phyloP scores from a whole-genome alignment of 2,888 invertebrate species.

The Periphyllus acericola region DNA sequence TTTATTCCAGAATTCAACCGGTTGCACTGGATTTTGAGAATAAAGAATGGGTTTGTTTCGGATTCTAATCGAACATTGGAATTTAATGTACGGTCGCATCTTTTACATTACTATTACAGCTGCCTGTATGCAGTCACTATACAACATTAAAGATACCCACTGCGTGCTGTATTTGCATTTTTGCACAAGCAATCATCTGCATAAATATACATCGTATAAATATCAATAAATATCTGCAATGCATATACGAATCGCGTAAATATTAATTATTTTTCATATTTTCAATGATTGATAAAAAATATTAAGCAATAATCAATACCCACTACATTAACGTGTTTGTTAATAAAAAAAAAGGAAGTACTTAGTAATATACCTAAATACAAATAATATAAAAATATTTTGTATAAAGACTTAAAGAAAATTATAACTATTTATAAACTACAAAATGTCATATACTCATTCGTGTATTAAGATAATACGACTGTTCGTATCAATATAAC shows the following conservation, averaged over 20 bases:
- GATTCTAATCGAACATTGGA: conserved; percentile 48
- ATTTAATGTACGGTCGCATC: conserved; percentile 20
- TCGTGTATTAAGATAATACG: not conserved
- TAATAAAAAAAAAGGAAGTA: no score
- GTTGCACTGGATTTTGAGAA: conserved; percentile 51
- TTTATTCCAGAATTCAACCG: conserved; percentile 50
- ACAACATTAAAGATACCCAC: not conserved
- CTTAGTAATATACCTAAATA: no score
- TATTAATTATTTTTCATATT: not conserved
- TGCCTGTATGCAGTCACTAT: not conserved
- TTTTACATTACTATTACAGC: conserved; percentile 15
- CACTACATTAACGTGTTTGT: not conserved
- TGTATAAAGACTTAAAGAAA: not conserved
- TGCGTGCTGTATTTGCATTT: conserved; percentile 23
- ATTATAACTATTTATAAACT: not conserved
- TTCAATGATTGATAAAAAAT: not conserved
- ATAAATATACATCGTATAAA: no score
- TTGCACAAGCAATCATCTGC: no score
- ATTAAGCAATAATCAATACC: no score
- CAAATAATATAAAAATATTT: not conserved
- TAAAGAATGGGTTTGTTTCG: conserved; percentile 39
- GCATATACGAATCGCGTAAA: not conserved
- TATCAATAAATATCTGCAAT: not conserved
- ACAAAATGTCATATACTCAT: not conserved
- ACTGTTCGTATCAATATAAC: no score